phyloP scores from a whole-genome alignment of 2,888 invertebrate genomes.

The Tenodera sinensis region DNA sequence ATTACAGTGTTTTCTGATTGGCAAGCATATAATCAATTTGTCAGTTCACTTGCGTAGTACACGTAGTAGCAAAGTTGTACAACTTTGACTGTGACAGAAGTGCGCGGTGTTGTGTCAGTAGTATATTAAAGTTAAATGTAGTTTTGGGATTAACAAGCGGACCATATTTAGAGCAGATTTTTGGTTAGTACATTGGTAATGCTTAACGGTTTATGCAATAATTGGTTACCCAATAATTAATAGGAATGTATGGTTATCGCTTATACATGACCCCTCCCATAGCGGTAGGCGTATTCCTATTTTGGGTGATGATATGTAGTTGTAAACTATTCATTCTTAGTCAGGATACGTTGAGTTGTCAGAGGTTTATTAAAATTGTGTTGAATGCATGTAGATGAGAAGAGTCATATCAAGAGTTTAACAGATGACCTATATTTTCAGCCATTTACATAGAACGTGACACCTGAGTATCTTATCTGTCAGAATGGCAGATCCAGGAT shows the following conservation, averaged over 20 bases:
- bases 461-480: neutral
- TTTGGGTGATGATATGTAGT: conserved; percentile 7
- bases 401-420: neutral
- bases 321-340: neutral
- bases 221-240: too few species aligned
- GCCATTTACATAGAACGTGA: neutral
- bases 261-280: conserved; percentile 8
- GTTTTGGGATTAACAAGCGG: neutral
- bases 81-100: neutral
- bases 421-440: conserved; percentile 1
- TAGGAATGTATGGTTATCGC: neutral
- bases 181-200: neutral
- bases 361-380: neutral
- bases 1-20: neutral
- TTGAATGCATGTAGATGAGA: neutral
- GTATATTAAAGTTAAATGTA: neutral
- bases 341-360: neutral
- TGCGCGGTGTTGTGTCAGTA: neutral
- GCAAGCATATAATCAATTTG: neutral
- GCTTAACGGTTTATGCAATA: too few species aligned
- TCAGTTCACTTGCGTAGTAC: neutral
- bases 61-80: neutral
- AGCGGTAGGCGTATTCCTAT: conserved; percentile 21
- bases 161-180: neutral
- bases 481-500: conserved; percentile 54